Evolutionary conservation across 2,797 vertebrate species (phyloP), one percentile per base, ranked within the genome.

Genomic region (Cryptoblepharus egeriae): DNA sequence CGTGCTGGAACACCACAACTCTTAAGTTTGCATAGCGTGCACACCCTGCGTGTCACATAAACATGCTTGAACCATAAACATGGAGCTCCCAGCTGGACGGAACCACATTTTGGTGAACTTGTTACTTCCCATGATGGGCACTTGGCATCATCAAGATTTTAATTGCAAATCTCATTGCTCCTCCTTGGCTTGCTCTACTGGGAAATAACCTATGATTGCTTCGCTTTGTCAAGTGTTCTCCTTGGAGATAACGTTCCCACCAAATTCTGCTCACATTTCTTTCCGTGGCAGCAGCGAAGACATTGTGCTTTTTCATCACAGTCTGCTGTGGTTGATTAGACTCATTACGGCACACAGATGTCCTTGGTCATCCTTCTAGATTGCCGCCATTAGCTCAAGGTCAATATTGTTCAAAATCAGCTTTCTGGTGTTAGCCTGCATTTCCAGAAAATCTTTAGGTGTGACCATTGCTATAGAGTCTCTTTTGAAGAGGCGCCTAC

Each of bases 331-430:
- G 60, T 78, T 72, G 75, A 83, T 78, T 83, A 77, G 60, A 65
- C 68, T 77, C 81, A 83, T 83, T 83, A 83, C 28, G 55, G 61
- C 26, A 68, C 69, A 72, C 81, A 83, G 75, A 77, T 78, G 68
- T 78, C 49, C 49, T 45, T 83, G 37, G 61, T 58, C 61, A 78
- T 78, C 60, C 73, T 58, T 74, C 76, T 79, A 73, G 69, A 67
- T 45, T 65, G 61, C 87, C 88, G 86, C 85, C 78, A 83, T 28
- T 71, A 86, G 6, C 85, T 87, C 85, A 92, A 93, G 68, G 69
- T 89, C 87, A 86, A 93, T 69, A 76, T 13, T 83, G 80, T 61
- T 87, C n/a, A 88, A 90, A 86, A 81, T 69, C 35, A 79, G 28
- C 64, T 20, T 81, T 80, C 90, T 92, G 57, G 83, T 90, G 87